These are phyloP conservation scores for Verasper variegatus DNA, from an alignment of 2,113 vertebrate genomes.

Conservation along the genomic window DNA sequence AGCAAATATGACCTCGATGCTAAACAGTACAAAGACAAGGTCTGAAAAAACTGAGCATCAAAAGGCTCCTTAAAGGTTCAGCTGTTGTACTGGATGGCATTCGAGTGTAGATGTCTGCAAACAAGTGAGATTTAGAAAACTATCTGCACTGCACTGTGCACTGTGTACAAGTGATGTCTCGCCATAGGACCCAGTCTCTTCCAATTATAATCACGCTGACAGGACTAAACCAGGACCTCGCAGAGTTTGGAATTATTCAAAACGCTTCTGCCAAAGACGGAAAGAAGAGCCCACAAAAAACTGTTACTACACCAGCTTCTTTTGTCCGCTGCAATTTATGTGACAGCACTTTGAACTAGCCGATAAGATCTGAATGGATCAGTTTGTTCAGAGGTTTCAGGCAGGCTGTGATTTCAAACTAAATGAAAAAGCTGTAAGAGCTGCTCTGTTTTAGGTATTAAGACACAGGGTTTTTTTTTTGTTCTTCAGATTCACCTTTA, in stretches of 20 bases:
- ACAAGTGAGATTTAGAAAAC: too few relatives aligned
- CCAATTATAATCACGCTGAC: constrained; percentile 60
- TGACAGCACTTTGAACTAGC: not conserved
- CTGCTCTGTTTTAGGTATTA: not conserved
- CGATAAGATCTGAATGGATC: constrained; percentile 12
- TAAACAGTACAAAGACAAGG: not conserved
- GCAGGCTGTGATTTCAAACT: not conserved
- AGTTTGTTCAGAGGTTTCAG: not conserved
- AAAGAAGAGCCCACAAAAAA: not conserved
- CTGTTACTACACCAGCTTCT: not conserved
- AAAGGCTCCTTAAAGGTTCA: not conserved
- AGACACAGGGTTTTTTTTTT: not conserved
- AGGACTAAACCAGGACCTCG: constrained; percentile 23
- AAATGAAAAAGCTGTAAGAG: not conserved
- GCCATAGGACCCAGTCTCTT: not conserved
- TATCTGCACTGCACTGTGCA: too few relatives aligned
- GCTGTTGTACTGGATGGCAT: too few relatives aligned
- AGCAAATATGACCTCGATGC: not conserved
- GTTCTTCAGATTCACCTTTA: too few relatives aligned
- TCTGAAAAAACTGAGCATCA: not conserved
- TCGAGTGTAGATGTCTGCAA: too few relatives aligned
- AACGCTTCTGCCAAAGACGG: not conserved
- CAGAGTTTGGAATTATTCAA: not conserved
- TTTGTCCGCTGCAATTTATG: constrained; percentile 19
- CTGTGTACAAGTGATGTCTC: too few relatives aligned